These are phyloP conservation scores for Protodeltote pygarga DNA, from an alignment of 2,888 invertebrate genomes.

Conservation along the genomic window DNA sequence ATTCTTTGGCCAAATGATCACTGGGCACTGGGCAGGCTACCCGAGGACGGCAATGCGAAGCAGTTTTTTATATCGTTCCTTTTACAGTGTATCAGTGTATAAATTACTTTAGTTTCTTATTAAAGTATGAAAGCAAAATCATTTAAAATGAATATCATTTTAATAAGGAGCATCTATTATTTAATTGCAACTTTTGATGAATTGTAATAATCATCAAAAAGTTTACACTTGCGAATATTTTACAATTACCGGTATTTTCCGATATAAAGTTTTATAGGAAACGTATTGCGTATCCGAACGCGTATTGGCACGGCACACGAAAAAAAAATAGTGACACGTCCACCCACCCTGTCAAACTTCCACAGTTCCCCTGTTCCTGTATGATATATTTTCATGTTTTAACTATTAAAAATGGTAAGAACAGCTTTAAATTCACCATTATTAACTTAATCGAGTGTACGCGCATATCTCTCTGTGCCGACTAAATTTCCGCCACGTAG, in stretches of 20 bases:
- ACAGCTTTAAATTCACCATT: slow-evolving; percentile 44
- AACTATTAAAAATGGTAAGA: slow-evolving; percentile 80
- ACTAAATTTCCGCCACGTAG: slow-evolving; percentile 60
- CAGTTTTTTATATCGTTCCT: too few species aligned
- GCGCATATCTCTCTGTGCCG: slow-evolving; percentile 9
- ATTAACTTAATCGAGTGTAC: slow-evolving; percentile 29
- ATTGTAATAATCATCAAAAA: neutral
- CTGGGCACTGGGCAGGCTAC: too few species aligned
- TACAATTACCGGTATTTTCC: slow-evolving; percentile 43
- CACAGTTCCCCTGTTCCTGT: slow-evolving; percentile 66
- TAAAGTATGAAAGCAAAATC: too few species aligned
- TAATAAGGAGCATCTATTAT: too few species aligned
- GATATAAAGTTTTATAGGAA: slow-evolving; percentile 5
- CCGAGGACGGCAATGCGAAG: too few species aligned
- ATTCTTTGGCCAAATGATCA: too few species aligned
- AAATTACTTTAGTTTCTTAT: too few species aligned
- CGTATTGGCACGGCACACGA: slow-evolving; percentile 42
- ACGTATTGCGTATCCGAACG: slow-evolving; percentile 49
- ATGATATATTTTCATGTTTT: slow-evolving; percentile 79
- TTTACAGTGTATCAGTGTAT: too few species aligned
- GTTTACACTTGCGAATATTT: neutral
- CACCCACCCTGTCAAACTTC: slow-evolving; percentile 79
- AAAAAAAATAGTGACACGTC: slow-evolving; percentile 79
- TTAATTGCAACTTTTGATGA: too few species aligned
- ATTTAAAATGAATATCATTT: too few species aligned